A percentile compares a stretch with the other conserved stretches of the same genome.
phyloP scores from a whole-genome alignment of 2,113 vertebrate species.

The Austrofundulus limnaeus region DNA sequence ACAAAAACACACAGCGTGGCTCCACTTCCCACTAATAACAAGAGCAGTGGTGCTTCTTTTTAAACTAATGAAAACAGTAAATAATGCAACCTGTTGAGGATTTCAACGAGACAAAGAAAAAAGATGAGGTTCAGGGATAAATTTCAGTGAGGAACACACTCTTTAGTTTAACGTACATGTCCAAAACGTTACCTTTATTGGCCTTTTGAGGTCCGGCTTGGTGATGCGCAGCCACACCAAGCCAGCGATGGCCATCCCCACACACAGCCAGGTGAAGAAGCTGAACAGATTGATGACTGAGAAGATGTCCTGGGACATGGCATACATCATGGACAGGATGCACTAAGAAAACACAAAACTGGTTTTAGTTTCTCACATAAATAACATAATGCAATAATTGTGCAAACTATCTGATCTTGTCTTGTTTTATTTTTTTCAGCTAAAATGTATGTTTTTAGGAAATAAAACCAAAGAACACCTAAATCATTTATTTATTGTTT shows the following conservation, averaged over 20 bases:
- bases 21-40: constrained; percentile 46
- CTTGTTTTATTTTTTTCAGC: too few species aligned
- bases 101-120: constrained; percentile 29
- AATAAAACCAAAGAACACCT: too few species aligned
- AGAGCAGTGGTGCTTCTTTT: constrained; percentile 24
- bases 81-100: constrained; percentile 31
- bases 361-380: background rate
- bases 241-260: constrained; percentile 76
- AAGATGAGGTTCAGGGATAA: constrained; percentile 2
- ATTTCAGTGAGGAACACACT: background rate
- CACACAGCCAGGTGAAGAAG: constrained; percentile 81
- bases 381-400: too few species aligned
- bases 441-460: too few species aligned
- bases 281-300: constrained; percentile 80
- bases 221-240: constrained; percentile 75
- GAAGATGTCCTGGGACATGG: constrained; percentile 78
- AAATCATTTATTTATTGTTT: background rate
- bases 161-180: too few species aligned
- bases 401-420: too few species aligned
- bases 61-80: background rate
- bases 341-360: constrained; percentile 49
- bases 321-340: constrained; percentile 76
- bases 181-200: constrained; percentile 69
- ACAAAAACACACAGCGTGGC: constrained; percentile 35
- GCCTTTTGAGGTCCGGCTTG: constrained; percentile 70